Percentiles rank a stretch among this genome's conserved stretches.
Evolutionary conservation across 1,140 invertebrate genomes (phyloP).

Genomic region (Artemia franciscana): DNA sequence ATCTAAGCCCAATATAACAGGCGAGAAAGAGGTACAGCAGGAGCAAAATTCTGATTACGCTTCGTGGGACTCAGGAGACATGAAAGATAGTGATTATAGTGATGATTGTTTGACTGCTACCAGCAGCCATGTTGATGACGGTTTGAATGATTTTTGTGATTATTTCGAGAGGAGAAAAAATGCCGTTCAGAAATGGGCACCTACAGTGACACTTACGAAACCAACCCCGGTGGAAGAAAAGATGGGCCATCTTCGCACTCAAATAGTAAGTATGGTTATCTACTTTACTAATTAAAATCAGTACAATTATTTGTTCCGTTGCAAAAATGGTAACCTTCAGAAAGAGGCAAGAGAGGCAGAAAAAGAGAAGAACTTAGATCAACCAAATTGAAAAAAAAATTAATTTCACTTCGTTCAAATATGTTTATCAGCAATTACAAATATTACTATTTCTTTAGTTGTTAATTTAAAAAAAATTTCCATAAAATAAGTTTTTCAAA

Average conservation of each 20-base stretch:
- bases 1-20: background rate
- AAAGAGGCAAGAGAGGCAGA: too few species aligned
- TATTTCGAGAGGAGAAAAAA: background rate
- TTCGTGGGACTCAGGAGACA: background rate
- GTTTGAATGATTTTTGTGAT: background rate
- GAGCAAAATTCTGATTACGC: background rate
- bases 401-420: too few species aligned
- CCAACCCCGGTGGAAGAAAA: background rate
- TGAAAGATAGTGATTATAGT: background rate
- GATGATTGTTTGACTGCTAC: background rate
- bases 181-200: background rate
- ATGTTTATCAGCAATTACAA: too few species aligned
- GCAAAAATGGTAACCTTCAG: too few species aligned
- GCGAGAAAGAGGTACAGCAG: background rate
- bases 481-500: too few species aligned
- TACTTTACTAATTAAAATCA: too few species aligned
- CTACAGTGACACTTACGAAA: background rate
- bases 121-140: background rate
- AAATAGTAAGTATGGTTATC: background rate
- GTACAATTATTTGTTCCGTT: too few species aligned
- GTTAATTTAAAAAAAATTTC: too few species aligned
- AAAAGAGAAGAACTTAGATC: too few species aligned
- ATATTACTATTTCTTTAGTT: too few species aligned
- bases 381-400: too few species aligned
- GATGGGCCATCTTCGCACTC: background rate